Percentiles rank a stretch among this genome's conserved stretches.
phyloP scores from a whole-genome alignment of 2,113 vertebrate species.

The Eleginops maclovinus region DNA sequence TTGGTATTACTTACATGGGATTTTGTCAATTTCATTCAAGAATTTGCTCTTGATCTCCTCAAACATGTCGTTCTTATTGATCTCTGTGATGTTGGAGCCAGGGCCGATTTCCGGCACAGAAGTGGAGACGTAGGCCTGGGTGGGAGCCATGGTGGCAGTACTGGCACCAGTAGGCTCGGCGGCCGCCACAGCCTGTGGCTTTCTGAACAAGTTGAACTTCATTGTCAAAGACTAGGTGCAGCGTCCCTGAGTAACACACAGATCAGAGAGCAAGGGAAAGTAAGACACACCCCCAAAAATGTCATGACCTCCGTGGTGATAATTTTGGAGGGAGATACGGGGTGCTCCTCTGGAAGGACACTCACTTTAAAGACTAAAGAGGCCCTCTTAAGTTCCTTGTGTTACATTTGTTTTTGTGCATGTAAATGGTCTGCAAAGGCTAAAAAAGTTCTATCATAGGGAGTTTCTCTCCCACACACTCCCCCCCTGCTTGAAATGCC shows the following conservation, averaged over 20 bases:
- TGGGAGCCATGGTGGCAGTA: slow-evolving; percentile 75
- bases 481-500: too few species aligned
- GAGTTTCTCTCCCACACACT: too few species aligned
- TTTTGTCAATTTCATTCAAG: slow-evolving; percentile 94
- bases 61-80: slow-evolving; percentile 90
- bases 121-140: slow-evolving; percentile 74
- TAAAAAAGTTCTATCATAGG: too few species aligned
- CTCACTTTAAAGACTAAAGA: too few species aligned
- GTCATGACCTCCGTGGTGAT: background rate
- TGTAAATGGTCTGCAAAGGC: too few species aligned
- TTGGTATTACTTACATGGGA: slow-evolving; percentile 88
- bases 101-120: slow-evolving; percentile 79
- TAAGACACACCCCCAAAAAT: background rate
- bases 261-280: slow-evolving; percentile 3
- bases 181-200: slow-evolving; percentile 80
- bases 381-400: too few species aligned
- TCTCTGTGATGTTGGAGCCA: slow-evolving; percentile 81
- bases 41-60: slow-evolving; percentile 93
- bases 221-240: slow-evolving; percentile 81
- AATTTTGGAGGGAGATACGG: too few species aligned
- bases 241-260: slow-evolving; percentile 58
- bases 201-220: slow-evolving; percentile 91
- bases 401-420: too few species aligned
- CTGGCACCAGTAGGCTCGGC: slow-evolving; percentile 78
- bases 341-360: too few species aligned